Evolutionary conservation across 2,888 invertebrate species (phyloP).

Genomic region (Scaptomyza tumidula): DNA sequence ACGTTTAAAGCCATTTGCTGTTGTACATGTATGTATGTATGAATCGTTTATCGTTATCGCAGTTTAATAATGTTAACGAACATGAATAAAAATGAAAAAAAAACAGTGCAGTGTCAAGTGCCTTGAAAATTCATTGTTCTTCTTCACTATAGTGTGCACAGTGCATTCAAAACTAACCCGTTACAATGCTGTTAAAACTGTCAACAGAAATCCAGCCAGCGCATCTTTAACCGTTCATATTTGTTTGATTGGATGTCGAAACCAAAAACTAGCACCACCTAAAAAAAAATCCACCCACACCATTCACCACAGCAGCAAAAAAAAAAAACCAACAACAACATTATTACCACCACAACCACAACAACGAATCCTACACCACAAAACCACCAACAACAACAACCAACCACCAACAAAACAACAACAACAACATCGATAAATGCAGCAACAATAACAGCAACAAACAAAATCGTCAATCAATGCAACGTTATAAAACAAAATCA

Average conservation of each 20-base stretch:
- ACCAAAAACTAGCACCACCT: slow-evolving; percentile 46
- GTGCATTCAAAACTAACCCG: slow-evolving; percentile 60
- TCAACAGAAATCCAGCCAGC: slow-evolving; percentile 30
- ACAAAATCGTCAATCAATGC: slow-evolving; percentile 33
- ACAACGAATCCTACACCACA: slow-evolving; percentile 58
- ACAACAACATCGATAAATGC: slow-evolving; percentile 48
- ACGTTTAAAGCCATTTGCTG: slow-evolving; percentile 14
- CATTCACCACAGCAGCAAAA: slow-evolving; percentile 61
- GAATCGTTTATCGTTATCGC: slow-evolving; percentile 36
- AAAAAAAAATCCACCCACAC: slow-evolving; percentile 55
- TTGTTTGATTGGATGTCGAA: slow-evolving; percentile 56
- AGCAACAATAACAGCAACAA: slow-evolving; percentile 30
- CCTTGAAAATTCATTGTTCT: slow-evolving; percentile 3
- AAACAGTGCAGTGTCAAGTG: slow-evolving; percentile 49
- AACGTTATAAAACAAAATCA: slow-evolving; percentile 34
- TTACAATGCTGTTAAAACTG: slow-evolving; percentile 53
- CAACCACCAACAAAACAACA: slow-evolving; percentile 31
- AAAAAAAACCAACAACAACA: slow-evolving; percentile 32
- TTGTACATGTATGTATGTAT: slow-evolving; percentile 20
- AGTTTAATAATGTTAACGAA: background rate
- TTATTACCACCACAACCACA: slow-evolving; percentile 34
- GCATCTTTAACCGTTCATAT: slow-evolving; percentile 58
- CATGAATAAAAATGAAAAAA: background rate
- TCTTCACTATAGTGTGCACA: slow-evolving; percentile 34
- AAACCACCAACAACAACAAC: slow-evolving; percentile 34